Evolutionary conservation across 2,888 invertebrate species (phyloP).

Genomic region (Conops quadrifasciatus): DNA sequence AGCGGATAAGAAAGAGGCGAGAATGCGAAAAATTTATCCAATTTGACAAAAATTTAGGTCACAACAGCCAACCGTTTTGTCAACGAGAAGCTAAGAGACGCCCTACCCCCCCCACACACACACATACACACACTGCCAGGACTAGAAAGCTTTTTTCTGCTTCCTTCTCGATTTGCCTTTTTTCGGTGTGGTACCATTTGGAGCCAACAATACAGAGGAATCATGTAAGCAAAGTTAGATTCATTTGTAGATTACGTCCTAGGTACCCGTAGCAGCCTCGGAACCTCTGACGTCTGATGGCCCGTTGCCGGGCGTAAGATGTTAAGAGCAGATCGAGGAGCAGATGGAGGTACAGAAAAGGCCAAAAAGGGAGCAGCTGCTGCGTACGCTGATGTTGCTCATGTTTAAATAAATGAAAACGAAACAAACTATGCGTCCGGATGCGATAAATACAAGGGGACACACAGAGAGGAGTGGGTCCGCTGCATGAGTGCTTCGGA

Average conservation of each 20-base stretch:
- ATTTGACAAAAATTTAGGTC: constrained; percentile 61
- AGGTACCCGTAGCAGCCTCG: constrained; percentile 1
- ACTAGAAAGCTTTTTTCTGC: background rate
- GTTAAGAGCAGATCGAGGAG: background rate
- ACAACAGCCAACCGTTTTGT: constrained; percentile 47
- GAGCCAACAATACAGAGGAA: background rate
- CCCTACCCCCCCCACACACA: background rate
- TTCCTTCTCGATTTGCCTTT: background rate
- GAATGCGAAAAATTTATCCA: constrained; percentile 62
- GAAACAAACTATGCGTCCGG: constrained; percentile 37
- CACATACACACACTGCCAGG: too few relatives aligned
- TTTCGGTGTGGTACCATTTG: constrained; percentile 8
- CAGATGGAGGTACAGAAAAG: background rate
- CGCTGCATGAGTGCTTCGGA: too few relatives aligned
- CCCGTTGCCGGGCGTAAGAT: background rate
- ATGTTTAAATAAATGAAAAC: constrained; percentile 35
- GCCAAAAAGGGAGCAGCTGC: constrained; percentile 2
- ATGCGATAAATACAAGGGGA: constrained; percentile 41
- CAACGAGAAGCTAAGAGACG: constrained; percentile 13
- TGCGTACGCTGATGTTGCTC: constrained; percentile 16
- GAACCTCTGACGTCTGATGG: background rate
- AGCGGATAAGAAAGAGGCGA: constrained; percentile 44
- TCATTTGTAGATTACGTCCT: background rate
- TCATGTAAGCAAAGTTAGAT: constrained; percentile 16
- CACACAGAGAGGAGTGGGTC: background rate